Evolutionary conservation across 2,797 vertebrate genomes (phyloP).

Genomic region (Loris lydekkerianus): DNA sequence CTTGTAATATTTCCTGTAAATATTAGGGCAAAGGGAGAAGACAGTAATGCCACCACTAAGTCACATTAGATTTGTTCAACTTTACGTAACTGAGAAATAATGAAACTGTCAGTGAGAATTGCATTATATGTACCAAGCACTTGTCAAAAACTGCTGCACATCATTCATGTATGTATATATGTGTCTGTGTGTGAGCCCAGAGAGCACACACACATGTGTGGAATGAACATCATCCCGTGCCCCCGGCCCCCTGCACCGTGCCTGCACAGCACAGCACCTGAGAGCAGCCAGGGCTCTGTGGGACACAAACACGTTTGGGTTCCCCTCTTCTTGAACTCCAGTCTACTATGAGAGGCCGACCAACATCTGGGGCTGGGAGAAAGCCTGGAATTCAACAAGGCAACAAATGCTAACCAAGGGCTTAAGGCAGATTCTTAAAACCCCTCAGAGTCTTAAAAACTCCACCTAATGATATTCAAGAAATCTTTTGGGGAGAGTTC

Average conservation of each 20-base stretch:
- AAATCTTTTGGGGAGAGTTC: slow-evolving; percentile 68
- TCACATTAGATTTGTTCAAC: slow-evolving; percentile 84
- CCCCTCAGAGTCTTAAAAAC: slow-evolving; percentile 72
- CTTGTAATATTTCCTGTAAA: slow-evolving; percentile 93
- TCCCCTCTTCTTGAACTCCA: not conserved
- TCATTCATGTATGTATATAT: slow-evolving; percentile 61
- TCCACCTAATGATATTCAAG: slow-evolving; percentile 79
- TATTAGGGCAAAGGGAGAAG: slow-evolving; percentile 86
- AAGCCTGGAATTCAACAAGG: slow-evolving; percentile 73
- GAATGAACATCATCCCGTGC: not conserved
- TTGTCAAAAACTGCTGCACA: slow-evolving; percentile 75
- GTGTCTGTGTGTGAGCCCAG: not conserved
- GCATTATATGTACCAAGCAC: slow-evolving; percentile 78
- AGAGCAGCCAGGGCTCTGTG: not conserved
- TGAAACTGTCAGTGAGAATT: slow-evolving; percentile 84
- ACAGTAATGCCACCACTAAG: slow-evolving; percentile 82
- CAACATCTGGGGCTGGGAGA: slow-evolving; percentile 57
- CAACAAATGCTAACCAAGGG: slow-evolving; percentile 82
- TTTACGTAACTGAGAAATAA: slow-evolving; percentile 84
- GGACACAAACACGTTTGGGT: not conserved
- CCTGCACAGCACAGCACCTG: not conserved
- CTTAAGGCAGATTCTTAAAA: slow-evolving; percentile 77
- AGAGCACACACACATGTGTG: not conserved
- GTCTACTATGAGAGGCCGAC: not conserved
- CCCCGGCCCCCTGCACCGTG: not conserved